Evolutionary conservation across 2,888 invertebrate genomes (phyloP).

Genomic region (Isoperla grammatica): DNA sequence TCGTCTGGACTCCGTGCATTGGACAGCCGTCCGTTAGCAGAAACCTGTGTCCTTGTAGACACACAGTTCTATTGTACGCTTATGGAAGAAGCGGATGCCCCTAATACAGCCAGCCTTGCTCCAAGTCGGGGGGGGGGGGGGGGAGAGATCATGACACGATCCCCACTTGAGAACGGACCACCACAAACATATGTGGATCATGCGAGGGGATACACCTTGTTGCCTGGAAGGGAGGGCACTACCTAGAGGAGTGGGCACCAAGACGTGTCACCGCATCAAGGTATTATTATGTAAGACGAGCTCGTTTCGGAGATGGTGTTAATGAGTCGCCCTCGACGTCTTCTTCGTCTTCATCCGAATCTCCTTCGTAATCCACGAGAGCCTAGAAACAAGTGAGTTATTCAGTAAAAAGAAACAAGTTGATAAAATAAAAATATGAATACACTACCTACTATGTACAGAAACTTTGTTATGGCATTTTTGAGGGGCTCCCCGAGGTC

Average conservation of each 20-base stretch:
- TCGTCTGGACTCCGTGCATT: no score
- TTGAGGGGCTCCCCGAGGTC: no score
- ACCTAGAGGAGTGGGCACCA: no score
- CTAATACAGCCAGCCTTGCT: no score
- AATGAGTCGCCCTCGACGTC: constrained; percentile 44
- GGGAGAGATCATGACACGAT: no score
- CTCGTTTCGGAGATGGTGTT: constrained; percentile 62
- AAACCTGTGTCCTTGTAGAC: no score
- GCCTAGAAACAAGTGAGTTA: constrained; percentile 53
- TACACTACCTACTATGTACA: background rate
- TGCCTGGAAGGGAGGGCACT: constrained; percentile 2
- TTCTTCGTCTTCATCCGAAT: constrained; percentile 91
- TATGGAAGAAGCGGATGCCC: no score
- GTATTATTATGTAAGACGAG: constrained; percentile 65
- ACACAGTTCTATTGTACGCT: no score
- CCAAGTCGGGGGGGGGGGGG: no score
- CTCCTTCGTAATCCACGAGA: constrained; percentile 95
- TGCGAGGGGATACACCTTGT: background rate
- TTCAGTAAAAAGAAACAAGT: constrained; percentile 16
- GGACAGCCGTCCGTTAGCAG: no score
- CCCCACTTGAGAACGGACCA: no score
- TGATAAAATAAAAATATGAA: constrained; percentile 8
- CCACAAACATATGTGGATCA: background rate
- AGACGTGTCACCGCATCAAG: background rate
- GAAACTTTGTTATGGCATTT: no score